Conservation (phyloP, 1,140 invertebrate genomes). For the Listronotus bonariensis region DNA sequence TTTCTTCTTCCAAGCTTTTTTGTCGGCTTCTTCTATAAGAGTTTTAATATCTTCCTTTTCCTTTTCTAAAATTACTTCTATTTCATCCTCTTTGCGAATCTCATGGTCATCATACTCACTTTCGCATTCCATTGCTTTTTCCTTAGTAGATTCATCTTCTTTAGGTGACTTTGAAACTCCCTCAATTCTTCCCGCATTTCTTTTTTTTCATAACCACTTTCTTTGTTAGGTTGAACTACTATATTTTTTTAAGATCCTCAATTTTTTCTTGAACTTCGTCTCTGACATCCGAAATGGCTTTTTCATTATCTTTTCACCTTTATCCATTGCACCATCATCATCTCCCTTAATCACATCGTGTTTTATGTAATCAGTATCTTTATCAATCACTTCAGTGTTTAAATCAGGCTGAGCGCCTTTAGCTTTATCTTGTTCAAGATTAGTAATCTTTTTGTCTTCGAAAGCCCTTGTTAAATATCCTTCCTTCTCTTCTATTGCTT, state of each 20-base stretch:
- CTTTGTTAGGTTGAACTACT: no score
- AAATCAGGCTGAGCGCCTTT: slow-evolving; percentile 8
- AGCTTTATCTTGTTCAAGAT: slow-evolving; percentile 5
- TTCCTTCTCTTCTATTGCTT: neutral
- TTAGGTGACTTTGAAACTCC: neutral
- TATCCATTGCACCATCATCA: neutral
- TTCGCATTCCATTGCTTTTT: slow-evolving; percentile 17
- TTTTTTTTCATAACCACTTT: slow-evolving; percentile 1
- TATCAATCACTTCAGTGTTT: neutral
- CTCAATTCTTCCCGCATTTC: neutral
- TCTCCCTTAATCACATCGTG: neutral
- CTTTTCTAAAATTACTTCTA: slow-evolving; percentile 25
- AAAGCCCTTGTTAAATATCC: neutral
- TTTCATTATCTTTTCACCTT: neutral
- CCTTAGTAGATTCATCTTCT: neutral
- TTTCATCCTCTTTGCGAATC: slow-evolving; percentile 28
- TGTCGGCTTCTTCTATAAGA: slow-evolving; percentile 26
- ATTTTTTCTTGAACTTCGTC: neutral
- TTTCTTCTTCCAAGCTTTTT: slow-evolving; percentile 19
- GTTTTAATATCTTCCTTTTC: slow-evolving; percentile 32
- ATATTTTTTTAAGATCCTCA: no score
- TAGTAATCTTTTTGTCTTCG: slow-evolving; percentile 5
- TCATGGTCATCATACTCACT: slow-evolving; percentile 19
- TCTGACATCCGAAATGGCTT: no score
- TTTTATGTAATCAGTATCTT: neutral